These are phyloP conservation scores for Drosophila erecta DNA, from an alignment of 1,140 invertebrate species.

Conservation along the genomic window DNA sequence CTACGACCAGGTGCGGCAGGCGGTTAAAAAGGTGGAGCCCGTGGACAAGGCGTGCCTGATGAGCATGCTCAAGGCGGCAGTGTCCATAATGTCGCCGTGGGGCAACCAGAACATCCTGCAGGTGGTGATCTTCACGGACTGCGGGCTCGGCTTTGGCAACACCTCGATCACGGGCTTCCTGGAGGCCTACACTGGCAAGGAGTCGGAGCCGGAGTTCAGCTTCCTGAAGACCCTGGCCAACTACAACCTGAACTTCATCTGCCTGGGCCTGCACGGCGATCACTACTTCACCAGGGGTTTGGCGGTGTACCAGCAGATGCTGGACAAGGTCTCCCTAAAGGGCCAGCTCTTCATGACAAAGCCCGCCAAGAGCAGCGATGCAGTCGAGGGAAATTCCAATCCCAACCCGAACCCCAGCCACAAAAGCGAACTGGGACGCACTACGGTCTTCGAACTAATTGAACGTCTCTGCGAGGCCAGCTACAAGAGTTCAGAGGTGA, in stretches of 20 bases:
- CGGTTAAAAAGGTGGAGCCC: conserved; percentile 77
- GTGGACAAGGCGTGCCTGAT: conserved; percentile 71
- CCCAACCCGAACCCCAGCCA: conserved; percentile 68
- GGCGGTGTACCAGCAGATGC: conserved; percentile 68
- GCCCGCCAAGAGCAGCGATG: conserved; percentile 47
- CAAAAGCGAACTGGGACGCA: conserved; percentile 84
- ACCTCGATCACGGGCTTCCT: conserved; percentile 67
- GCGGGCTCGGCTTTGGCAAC: conserved; percentile 76
- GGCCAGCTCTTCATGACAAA: conserved; percentile 76
- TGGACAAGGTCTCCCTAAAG: conserved; percentile 66
- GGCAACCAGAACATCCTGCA: conserved; percentile 76
- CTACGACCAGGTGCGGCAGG: conserved; percentile 78
- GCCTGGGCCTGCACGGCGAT: conserved; percentile 87
- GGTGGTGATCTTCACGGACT: conserved; percentile 78
- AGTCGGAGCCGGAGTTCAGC: conserved; percentile 80
- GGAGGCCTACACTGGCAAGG: conserved; percentile 46
- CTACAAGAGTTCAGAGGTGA: conserved; percentile 91
- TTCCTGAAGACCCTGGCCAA: conserved; percentile 91
- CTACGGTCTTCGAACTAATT: conserved; percentile 88
- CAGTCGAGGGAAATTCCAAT: conserved; percentile 11
- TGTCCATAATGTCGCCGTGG: conserved; percentile 73
- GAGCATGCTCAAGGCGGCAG: conserved; percentile 68
- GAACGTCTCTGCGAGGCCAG: conserved; percentile 91
- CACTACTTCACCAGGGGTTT: conserved; percentile 84
- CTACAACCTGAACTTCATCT: conserved; percentile 91